These are phyloP conservation scores for Darevskia nairensis DNA, from an alignment of 2,797 vertebrate genomes.

Conservation along the genomic window DNA sequence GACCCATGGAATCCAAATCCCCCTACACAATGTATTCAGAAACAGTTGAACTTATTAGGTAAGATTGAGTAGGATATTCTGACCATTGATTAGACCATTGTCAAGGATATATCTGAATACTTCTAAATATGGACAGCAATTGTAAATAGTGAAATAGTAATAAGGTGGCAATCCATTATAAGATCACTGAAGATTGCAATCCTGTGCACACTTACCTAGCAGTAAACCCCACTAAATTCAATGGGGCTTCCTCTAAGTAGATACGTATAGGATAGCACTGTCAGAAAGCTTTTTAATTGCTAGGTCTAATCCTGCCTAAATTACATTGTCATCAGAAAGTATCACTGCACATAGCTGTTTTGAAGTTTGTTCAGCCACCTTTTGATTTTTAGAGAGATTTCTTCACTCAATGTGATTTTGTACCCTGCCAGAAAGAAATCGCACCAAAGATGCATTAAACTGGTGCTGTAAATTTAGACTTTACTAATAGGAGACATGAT, in stretches of 20 bases:
- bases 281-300: not conserved
- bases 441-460: not conserved
- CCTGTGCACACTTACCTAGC: not conserved
- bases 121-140: not conserved
- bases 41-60: slow-evolving; percentile 98
- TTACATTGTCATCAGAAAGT: not conserved
- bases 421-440: not conserved
- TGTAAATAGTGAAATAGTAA: not conserved
- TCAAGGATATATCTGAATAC: not conserved
- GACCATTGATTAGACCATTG: not conserved
- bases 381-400: not conserved
- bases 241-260: too few species aligned
- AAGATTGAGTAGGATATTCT: slow-evolving; percentile 40
- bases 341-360: not conserved
- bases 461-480: not conserved
- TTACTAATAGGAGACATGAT: not conserved
- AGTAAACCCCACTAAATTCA: too few species aligned
- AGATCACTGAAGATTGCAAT: not conserved
- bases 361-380: not conserved
- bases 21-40: slow-evolving; percentile 98
- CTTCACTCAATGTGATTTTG: not conserved
- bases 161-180: not conserved
- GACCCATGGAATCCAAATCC: slow-evolving; percentile 96
- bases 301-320: not conserved
- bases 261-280: too few species aligned